phyloP scores from a whole-genome alignment of 2,113 vertebrate species.

The Gadus chalcogrammus region DNA sequence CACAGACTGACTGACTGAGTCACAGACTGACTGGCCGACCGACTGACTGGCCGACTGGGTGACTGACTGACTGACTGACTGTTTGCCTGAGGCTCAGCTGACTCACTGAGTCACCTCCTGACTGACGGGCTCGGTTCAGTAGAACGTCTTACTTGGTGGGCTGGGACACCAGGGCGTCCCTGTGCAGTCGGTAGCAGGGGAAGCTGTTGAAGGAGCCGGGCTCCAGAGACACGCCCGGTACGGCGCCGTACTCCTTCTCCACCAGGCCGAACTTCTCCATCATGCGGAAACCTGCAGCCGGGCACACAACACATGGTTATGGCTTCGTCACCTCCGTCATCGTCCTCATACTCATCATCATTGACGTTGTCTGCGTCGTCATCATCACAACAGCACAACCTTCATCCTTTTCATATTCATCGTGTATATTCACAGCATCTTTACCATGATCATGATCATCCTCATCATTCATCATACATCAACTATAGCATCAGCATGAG shows the following conservation, averaged over 20 bases:
- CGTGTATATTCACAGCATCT: too few species aligned
- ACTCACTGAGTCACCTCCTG: neutral
- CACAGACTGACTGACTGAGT: too few species aligned
- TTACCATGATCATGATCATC: too few species aligned
- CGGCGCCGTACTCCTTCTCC: conserved; percentile 89
- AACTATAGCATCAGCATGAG: too few species aligned
- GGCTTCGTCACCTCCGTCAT: neutral
- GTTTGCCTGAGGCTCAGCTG: neutral
- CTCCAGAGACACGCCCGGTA: conserved; percentile 95
- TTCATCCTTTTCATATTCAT: neutral
- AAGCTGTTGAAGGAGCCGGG: conserved; percentile 95
- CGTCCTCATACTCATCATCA: neutral
- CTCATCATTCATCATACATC: too few species aligned
- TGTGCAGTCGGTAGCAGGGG: conserved; percentile 89
- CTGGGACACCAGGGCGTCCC: conserved; percentile 89
- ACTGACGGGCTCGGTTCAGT: neutral
- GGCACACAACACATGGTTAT: neutral
- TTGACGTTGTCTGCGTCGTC: neutral
- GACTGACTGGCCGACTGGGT: too few species aligned
- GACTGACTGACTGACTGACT: too few species aligned
- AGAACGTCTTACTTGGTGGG: conserved; percentile 84
- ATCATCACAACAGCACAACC: neutral
- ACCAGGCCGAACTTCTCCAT: conserved; percentile 98
- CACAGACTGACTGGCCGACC: too few species aligned
- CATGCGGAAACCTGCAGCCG: conserved; percentile 71